These are phyloP conservation scores for Strigamia transsilvanica DNA, from an alignment of 2,888 invertebrate species.

Conservation along the genomic window DNA sequence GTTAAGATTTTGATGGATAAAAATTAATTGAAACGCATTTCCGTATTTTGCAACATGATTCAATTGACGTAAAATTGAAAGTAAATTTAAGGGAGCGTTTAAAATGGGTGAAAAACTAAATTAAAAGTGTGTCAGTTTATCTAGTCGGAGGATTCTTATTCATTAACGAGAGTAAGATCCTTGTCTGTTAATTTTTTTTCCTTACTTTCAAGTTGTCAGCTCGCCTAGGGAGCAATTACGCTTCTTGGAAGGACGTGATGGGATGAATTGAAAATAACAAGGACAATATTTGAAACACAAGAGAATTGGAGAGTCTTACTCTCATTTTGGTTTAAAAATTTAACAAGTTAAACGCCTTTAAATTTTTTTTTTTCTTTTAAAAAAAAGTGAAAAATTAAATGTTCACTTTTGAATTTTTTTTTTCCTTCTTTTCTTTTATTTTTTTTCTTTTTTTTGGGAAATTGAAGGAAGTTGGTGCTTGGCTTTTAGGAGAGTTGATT, in stretches of 20 bases:
- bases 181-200: conserved; percentile 21
- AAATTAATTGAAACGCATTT: no score
- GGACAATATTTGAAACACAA: conserved; percentile 19
- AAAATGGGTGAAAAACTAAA: neutral
- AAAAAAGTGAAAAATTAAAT: neutral
- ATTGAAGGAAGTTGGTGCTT: neutral
- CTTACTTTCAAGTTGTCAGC: neutral
- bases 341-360: neutral
- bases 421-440: neutral
- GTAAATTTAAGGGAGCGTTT: no score
- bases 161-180: conserved; percentile 20
- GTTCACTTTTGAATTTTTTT: neutral
- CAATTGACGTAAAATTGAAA: neutral
- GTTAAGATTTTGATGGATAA: no score
- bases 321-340: neutral
- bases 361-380: neutral
- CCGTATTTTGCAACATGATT: neutral
- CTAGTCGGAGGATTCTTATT: neutral
- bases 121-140: conserved; percentile 16
- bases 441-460: neutral
- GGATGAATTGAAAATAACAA: conserved; percentile 26
- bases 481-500: conserved; percentile 25
- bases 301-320: conserved; percentile 9
- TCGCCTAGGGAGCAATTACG: conserved; percentile 30
- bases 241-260: conserved; percentile 8